phyloP scores from a whole-genome alignment of 1,140 invertebrate genomes.

The Trichonephila clavipes region DNA sequence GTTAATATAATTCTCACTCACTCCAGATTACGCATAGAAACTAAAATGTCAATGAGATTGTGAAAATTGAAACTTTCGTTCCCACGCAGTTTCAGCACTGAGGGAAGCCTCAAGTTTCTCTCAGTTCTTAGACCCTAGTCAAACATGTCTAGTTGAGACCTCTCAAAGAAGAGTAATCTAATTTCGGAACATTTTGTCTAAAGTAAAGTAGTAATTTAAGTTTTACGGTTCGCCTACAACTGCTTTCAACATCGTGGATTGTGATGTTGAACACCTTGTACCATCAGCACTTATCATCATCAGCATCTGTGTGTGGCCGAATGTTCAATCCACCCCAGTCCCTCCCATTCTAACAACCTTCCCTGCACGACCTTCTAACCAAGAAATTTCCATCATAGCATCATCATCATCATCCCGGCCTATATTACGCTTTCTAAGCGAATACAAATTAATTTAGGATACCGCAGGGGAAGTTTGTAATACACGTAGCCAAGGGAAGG shows the following conservation, averaged over 20 bases:
- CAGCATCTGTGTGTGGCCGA: constrained; percentile 69
- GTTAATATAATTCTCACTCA: too few relatives aligned
- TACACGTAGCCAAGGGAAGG: constrained; percentile 39
- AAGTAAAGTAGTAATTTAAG: too few relatives aligned
- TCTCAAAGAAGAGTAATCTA: neutral
- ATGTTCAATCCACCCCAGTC: constrained; percentile 58
- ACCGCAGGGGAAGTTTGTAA: constrained; percentile 50
- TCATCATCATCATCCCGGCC: constrained; percentile 73
- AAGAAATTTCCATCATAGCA: constrained; percentile 69
- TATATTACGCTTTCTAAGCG: constrained; percentile 73
- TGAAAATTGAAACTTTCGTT: too few relatives aligned
- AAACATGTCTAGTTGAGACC: neutral
- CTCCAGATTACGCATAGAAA: too few relatives aligned
- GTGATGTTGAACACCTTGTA: constrained; percentile 31
- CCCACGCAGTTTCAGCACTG: too few relatives aligned
- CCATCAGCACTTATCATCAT: constrained; percentile 69
- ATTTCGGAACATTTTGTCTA: too few relatives aligned
- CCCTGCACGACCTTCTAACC: constrained; percentile 27
- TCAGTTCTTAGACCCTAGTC: too few relatives aligned
- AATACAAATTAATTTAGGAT: constrained; percentile 74
- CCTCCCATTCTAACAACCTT: constrained; percentile 60
- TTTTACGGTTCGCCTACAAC: too few relatives aligned
- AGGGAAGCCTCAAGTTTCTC: too few relatives aligned
- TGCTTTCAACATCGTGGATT: neutral
- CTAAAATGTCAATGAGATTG: too few relatives aligned